These are phyloP conservation scores for Thermophis baileyi DNA, from an alignment of 2,113 vertebrate species.

Conservation along the genomic window DNA sequence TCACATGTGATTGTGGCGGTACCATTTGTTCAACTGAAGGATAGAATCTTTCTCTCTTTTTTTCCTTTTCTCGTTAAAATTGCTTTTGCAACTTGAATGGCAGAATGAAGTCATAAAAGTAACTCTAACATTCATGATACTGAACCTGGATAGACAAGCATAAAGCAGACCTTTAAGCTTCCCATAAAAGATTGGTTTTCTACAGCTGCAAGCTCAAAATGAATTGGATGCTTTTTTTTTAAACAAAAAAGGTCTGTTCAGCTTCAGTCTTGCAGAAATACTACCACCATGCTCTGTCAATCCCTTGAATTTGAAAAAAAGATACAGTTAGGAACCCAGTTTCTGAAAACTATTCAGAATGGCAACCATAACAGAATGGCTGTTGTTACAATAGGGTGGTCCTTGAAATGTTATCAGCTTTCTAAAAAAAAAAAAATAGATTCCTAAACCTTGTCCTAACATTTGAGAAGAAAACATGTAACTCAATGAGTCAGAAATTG, in stretches of 20 bases:
- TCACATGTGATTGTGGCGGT: background rate
- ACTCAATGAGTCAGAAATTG: background rate
- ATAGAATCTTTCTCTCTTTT: constrained; percentile 21
- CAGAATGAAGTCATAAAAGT: constrained; percentile 30
- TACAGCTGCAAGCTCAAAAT: constrained; percentile 56
- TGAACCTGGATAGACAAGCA: constrained; percentile 31
- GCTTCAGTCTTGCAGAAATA: constrained; percentile 62
- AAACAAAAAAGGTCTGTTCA: constrained; percentile 59
- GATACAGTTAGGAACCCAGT: constrained; percentile 51
- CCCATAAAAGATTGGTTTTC: constrained; percentile 66
- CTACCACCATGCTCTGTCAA: constrained; percentile 55
- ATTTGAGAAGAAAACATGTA: constrained; percentile 19
- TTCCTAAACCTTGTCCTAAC: constrained; percentile 40
- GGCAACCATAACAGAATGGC: background rate
- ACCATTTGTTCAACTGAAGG: background rate
- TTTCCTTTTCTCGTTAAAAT: constrained; percentile 7
- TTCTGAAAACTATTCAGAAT: constrained; percentile 54
- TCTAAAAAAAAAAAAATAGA: constrained; percentile 45
- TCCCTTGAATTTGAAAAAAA: constrained; percentile 50
- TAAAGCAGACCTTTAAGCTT: constrained; percentile 54
- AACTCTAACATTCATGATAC: constrained; percentile 39
- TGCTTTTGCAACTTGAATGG: background rate
- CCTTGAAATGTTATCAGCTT: background rate
- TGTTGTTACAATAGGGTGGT: constrained; percentile 20
- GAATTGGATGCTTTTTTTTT: constrained; percentile 58